Evolutionary conservation across 2,888 invertebrate genomes (phyloP).

Genomic region (Mythimna albipuncta): DNA sequence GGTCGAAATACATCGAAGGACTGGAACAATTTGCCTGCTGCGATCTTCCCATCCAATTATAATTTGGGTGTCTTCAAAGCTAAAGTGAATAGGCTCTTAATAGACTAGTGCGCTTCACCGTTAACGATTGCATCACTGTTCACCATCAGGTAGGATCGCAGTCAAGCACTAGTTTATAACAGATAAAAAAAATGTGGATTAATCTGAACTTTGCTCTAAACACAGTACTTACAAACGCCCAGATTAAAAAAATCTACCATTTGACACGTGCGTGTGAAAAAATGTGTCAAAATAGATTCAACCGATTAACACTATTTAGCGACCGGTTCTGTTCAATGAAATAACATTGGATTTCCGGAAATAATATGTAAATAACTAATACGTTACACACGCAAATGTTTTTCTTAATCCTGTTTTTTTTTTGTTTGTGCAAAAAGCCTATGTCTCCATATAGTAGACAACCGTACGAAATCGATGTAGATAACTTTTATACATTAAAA

Average conservation of each 20-base stretch:
- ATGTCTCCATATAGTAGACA: no score
- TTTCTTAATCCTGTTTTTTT: slow-evolving; percentile 6
- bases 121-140: no score
- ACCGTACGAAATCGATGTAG: no score
- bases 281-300: slow-evolving; percentile 17
- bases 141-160: no score
- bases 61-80: no score
- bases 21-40: no score
- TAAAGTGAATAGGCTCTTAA: no score
- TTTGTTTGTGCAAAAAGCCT: background rate
- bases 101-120: no score
- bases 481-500: no score
- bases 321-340: slow-evolving; percentile 19
- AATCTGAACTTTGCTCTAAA: slow-evolving; percentile 1
- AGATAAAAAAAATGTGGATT: background rate
- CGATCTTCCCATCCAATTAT: no score
- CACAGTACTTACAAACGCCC: background rate
- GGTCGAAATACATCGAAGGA: no score
- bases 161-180: no score
- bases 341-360: slow-evolving; percentile 13
- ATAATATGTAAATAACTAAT: slow-evolving; percentile 14
- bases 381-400: background rate
- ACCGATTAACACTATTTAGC: slow-evolving; percentile 19
- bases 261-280: slow-evolving; percentile 4
- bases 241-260: background rate